These are phyloP conservation scores for Nemapogon koenigi DNA, from an alignment of 2,888 invertebrate species.

Conservation along the genomic window DNA sequence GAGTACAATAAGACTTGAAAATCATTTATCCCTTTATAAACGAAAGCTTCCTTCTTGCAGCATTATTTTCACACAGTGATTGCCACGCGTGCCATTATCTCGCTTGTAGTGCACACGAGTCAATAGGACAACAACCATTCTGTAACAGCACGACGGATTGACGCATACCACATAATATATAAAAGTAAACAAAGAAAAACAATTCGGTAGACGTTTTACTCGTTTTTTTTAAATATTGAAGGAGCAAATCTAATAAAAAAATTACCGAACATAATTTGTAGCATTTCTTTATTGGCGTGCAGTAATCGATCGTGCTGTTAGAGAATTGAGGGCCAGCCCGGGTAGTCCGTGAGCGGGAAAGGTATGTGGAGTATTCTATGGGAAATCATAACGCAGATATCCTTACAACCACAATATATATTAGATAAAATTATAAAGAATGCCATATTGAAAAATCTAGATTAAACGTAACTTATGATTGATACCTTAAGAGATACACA, in stretches of 20 bases:
- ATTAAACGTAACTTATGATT: slow-evolving; percentile 59
- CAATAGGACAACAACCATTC: too few species aligned
- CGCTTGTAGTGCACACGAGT: too few species aligned
- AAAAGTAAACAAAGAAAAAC: too few species aligned
- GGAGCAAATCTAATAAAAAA: too few species aligned
- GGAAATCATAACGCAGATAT: slow-evolving; percentile 65
- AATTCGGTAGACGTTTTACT: too few species aligned
- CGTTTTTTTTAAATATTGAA: too few species aligned
- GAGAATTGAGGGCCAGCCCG: too few species aligned
- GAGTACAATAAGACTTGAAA: slow-evolving; percentile 41
- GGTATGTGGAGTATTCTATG: slow-evolving; percentile 21
- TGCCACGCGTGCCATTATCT: slow-evolving; percentile 42
- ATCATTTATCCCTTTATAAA: slow-evolving; percentile 23
- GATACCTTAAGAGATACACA: slow-evolving; percentile 58
- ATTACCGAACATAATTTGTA: too few species aligned
- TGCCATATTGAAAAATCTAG: slow-evolving; percentile 67
- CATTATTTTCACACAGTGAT: slow-evolving; percentile 43
- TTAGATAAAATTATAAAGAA: slow-evolving; percentile 69
- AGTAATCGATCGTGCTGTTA: slow-evolving; percentile 23
- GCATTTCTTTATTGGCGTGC: too few species aligned
- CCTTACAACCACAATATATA: slow-evolving; percentile 77
- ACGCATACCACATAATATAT: too few species aligned
- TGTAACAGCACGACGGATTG: too few species aligned
- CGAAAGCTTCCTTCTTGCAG: slow-evolving; percentile 46
- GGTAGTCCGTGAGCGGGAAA: background rate